These are phyloP conservation scores for Glaucomys volans DNA, from an alignment of 2,113 vertebrate species.

Conservation along the genomic window DNA sequence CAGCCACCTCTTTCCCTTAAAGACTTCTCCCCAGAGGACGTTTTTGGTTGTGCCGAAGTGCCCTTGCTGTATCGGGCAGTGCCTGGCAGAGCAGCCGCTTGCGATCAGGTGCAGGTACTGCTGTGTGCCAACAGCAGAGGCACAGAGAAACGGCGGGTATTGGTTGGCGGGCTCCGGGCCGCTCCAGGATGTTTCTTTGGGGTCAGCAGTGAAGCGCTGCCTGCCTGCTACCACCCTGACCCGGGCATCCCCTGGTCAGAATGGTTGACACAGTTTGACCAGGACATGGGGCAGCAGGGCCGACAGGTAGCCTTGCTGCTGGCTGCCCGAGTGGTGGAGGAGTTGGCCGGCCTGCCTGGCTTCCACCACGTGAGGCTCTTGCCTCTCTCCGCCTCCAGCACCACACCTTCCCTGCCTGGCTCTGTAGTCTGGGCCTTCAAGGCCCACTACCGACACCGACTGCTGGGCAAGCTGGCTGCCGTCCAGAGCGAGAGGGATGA, in stretches of 20 bases:
- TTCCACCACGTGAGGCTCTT: slow-evolving; percentile 75
- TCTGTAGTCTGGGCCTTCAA: slow-evolving; percentile 79
- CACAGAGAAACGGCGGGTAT: slow-evolving; percentile 70
- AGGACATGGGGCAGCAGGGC: slow-evolving; percentile 78
- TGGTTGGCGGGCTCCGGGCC: slow-evolving; percentile 62
- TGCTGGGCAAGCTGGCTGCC: slow-evolving; percentile 74
- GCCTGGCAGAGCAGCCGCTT: background rate
- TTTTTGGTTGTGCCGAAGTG: slow-evolving; percentile 77
- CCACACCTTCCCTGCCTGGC: slow-evolving; percentile 56
- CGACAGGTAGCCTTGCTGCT: slow-evolving; percentile 78
- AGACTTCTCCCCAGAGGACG: slow-evolving; percentile 77
- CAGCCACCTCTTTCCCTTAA: slow-evolving; percentile 69
- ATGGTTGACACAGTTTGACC: slow-evolving; percentile 79
- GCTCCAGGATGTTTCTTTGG: slow-evolving; percentile 72
- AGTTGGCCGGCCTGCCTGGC: background rate
- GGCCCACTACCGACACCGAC: slow-evolving; percentile 75
- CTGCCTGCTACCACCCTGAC: slow-evolving; percentile 73
- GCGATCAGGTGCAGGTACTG: slow-evolving; percentile 62
- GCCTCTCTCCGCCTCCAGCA: slow-evolving; percentile 53
- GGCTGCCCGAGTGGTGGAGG: slow-evolving; percentile 43
- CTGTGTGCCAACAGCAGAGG: slow-evolving; percentile 79
- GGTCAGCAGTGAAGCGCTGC: slow-evolving; percentile 68
- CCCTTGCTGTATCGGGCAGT: slow-evolving; percentile 77
- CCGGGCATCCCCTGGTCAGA: slow-evolving; percentile 71
- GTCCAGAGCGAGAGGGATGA: background rate